These are phyloP conservation scores for Pseudorhiza aurosa DNA, from an alignment of 30 jellyfish, hydroid and myxozoan genomes.

Conservation along the genomic window DNA sequence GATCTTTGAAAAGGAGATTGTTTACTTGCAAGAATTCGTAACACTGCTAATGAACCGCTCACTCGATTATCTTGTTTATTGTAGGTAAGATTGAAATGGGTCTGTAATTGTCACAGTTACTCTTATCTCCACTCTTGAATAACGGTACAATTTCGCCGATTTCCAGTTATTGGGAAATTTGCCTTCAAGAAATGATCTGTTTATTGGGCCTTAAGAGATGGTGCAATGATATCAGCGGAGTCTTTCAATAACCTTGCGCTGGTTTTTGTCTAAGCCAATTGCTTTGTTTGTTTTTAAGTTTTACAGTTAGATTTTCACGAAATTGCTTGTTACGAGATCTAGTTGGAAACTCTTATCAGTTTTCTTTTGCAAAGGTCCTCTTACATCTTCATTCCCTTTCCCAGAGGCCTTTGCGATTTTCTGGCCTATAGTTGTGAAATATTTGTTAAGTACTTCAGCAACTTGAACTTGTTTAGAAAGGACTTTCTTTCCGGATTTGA, in stretches of 20 bases:
- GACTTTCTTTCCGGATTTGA: conserved; percentile 53
- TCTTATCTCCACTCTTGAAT: conserved; percentile 50
- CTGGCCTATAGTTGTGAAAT: conserved; percentile 48
- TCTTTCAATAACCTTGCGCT: conserved; percentile 77
- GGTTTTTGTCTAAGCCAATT: conserved; percentile 72
- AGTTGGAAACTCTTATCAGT: conserved; percentile 71
- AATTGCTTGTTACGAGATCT: conserved; percentile 59
- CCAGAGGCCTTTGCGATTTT: conserved; percentile 76
- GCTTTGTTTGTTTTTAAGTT: conserved; percentile 61
- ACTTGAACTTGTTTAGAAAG: conserved; percentile 42
- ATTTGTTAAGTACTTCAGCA: conserved; percentile 51
- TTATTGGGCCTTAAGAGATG: conserved; percentile 61
- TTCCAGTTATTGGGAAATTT: conserved; percentile 62
- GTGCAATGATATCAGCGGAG: conserved; percentile 75
- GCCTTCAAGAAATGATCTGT: conserved; percentile 61
- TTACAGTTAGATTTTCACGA: conserved; percentile 67
- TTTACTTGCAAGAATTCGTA: conserved; percentile 46
- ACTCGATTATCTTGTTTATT: conserved; percentile 66
- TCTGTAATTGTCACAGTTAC: conserved; percentile 64
- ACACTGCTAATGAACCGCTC: conserved; percentile 65
- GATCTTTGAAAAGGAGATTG: conserved; percentile 42
- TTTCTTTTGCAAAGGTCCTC: conserved; percentile 57
- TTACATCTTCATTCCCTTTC: conserved; percentile 56
- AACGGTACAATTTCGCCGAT: conserved; percentile 61
- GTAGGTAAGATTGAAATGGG: conserved; percentile 60